Evolutionary conservation across 1,140 invertebrate genomes (phyloP), one percentile per base, ranked within the genome.

Genomic region (Neotoxoptera formosana): DNA sequence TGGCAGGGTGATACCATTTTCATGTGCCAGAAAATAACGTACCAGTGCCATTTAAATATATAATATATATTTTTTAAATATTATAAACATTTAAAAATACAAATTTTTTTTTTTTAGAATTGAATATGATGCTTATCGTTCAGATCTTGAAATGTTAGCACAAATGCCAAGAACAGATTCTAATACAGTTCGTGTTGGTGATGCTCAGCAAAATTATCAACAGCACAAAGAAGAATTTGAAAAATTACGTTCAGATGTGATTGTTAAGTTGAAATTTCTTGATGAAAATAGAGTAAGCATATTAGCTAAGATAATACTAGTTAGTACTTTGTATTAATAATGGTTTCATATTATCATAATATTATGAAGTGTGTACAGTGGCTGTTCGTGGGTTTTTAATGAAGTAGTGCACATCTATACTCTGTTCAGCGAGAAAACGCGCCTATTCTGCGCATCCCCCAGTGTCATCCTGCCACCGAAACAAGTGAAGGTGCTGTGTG

Each of bases 111-210:
- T 87, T 95, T 95, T 56, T 94, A 98, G 99, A 95, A 97, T 99
- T 95, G 98, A 99, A 95, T 99, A 99, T 95, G 99, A 99, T 96
- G 99, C 99, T 25, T 99, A 99, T 95, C 97, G 98, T 95, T 97
- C 97, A 95, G 98, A 99, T 96, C 95, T 99, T 94, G 98, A 99
- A 95, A 96, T 97, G 53, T 95, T 97, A 94, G 96, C 96, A 93
- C 97, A 97, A 95, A 96, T 96, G 94, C 95, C 97, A 94, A 96
- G 96, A 60, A 93, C 87, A 7, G 96, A 97, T 94, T 95, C 95
- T 11, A 96, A 96, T 94, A 95, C 96, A 53, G 95, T 96, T 25
- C 96, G 96, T 95, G 94, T 98, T 53, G 98, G 98, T 94, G 97
- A 98, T 94, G 96, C 98, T 17, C 97, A 98, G 94, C 96, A 96